Evolutionary conservation across 2,888 invertebrate species (phyloP), one percentile per base, ranked within the genome.

Genomic region (Hyles lineata): DNA sequence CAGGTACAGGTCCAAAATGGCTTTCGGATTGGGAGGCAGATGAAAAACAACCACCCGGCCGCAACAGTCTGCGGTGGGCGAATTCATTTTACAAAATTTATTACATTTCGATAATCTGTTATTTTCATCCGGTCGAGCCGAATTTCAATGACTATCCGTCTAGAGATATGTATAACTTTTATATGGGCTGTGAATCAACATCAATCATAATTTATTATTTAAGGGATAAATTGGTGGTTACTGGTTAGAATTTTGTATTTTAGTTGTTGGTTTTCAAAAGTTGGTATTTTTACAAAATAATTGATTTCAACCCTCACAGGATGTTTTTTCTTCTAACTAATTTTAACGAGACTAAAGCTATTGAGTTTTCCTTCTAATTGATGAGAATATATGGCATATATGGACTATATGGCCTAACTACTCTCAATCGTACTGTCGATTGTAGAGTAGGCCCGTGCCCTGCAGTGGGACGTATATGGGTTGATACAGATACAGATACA

Each of bases 11-110:
- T 43, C 11, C 50, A 63, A 78, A 82, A 78, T 74, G 55, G 73
- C 78, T 79, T 78, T 79, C 74, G 73, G 76, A 80, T 79, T 80
- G 78, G 75, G 76, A 82, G 80, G 78, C 81, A 80, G 78, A 86
- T 85, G 86, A 87, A 87, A 88, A 88, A 88, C 85, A 88, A 85
- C 83, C 83, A 74, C 77, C 70, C 71, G 59, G 78, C 90, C 89
- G 81, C 89, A 85, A 79, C 87, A 85, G 87, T 84, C 86, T 89
- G 92, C 87, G 91, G 91, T 85, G 76, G 71, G 74, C 80, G 86
- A 87, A 87, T 89, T 89, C 86, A 90, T 90, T 91, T 90, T 82
- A 83, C 81, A 81, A 85, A 86, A 88, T 88, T 88, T 86, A 89
- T 91, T 88, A 87, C 86, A 86, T 87, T 87, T 85, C 85, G 82